Base-by-base conservation (phyloP, 2,888 invertebrate genomes). In the Dynastes grantii region DNA sequence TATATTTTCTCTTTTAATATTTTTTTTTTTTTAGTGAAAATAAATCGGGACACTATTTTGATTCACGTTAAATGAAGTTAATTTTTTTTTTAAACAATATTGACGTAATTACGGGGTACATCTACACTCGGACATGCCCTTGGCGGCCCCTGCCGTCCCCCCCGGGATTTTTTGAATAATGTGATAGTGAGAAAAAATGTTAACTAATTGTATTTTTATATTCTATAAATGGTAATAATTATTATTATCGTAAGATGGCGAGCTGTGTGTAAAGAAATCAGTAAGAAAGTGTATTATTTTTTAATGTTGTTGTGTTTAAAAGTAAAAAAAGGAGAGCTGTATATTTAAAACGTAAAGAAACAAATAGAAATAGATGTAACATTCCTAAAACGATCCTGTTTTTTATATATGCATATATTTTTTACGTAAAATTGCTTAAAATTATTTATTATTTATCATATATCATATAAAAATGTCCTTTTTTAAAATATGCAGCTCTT, bases 181-280 rank as follows among this genome's bases (percentile, higher is more conserved):
- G 85, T 86, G 85, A 85, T 86, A 86, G 85, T 85, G 85, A 84
- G 84, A 86, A 79, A 55, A 80, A 81, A 81, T 85, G 85, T 85
- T 85, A 84, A 85, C 83, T 85, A 85, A 84, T 85, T 86, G 84
- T 85, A 85, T 86, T 85, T 87, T 86, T 86, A 83, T 86, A 85
- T 55, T 55, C 16, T 55, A 55, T 55, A 55, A 55, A 22, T 79
- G 27, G n/a, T 49, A 68, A 49, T 85, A 85, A 84, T 85, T 86
- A 84, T 86, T 86, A 82, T 86, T 85, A 79, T 84, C 81, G 40
- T 55, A 75, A 49, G 32, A 79, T 65, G 71, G 79, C 78, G 77
- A 75, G 76, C 70, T 73, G 76, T 79, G 76, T 78, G 32, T 63
- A 61, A 22, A 32, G 5, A 32, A 32, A 61, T 61, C 61, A 29